Evolutionary conservation across 2,888 invertebrate genomes (phyloP).

Genomic region (Nasonia oneida): DNA sequence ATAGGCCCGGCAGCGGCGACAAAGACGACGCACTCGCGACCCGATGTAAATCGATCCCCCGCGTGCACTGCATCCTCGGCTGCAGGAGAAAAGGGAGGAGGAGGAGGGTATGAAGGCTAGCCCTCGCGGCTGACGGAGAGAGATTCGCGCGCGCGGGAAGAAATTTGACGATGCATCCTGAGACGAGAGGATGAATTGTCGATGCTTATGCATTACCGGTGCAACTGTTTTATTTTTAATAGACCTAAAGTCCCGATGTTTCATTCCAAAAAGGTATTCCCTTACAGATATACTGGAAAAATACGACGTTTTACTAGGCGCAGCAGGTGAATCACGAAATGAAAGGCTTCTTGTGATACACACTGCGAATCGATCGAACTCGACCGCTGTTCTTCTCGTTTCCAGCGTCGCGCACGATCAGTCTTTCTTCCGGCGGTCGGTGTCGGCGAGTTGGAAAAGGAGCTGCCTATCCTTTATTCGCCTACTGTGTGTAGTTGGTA

Average conservation of each 20-base stretch:
- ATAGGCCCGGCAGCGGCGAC: conserved; percentile 10
- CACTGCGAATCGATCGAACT: neutral
- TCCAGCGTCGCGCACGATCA: conserved; percentile 59
- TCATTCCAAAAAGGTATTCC: no score
- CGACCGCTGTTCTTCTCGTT: conserved; percentile 20
- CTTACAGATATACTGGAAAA: no score
- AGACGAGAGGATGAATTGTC: neutral
- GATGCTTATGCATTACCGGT: no score
- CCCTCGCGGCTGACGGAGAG: conserved; percentile 3
- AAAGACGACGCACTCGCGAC: conserved; percentile 27
- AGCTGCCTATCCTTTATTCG: conserved; percentile 40
- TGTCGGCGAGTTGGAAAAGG: neutral
- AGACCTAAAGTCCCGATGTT: no score
- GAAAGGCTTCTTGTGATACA: neutral
- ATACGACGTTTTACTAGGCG: no score
- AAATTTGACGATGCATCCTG: neutral
- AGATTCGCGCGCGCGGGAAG: conserved; percentile 4
- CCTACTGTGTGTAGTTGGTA: conserved; percentile 50
- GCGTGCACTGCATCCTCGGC: neutral
- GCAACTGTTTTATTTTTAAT: no score
- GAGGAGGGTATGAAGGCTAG: conserved; percentile 8
- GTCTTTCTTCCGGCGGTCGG: conserved; percentile 8
- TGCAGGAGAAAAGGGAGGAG: neutral
- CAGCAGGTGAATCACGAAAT: no score
- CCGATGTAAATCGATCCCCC: conserved; percentile 49